Percentiles rank a stretch among this genome's conserved stretches.
Conservation (phyloP, 2,113 vertebrate species). For the Microtus pennsylvanicus region DNA sequence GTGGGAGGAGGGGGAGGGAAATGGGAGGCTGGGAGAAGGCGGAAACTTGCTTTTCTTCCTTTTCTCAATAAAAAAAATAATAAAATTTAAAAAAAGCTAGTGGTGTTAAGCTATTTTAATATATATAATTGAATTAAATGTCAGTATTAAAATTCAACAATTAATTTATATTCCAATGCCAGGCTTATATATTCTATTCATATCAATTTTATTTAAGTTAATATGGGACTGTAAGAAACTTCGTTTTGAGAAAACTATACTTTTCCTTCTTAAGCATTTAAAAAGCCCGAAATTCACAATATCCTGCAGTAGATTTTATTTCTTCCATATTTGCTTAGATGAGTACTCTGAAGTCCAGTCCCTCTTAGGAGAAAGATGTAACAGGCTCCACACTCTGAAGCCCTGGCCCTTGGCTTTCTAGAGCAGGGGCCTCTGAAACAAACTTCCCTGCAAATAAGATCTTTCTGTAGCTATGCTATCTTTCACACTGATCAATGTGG, state of each 20-base stretch:
- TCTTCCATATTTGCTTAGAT: neutral
- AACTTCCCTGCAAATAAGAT: neutral
- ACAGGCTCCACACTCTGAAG: no score
- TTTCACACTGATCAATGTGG: neutral
- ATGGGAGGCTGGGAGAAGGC: no score
- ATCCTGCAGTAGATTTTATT: neutral
- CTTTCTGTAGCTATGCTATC: neutral
- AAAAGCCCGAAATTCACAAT: neutral
- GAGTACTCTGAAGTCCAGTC: neutral
- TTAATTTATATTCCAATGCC: neutral
- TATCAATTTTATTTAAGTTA: slow-evolving; percentile 33
- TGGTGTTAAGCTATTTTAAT: neutral
- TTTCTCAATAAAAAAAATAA: no score
- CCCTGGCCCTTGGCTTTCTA: neutral
- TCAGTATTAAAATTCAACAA: neutral
- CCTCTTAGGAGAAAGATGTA: neutral
- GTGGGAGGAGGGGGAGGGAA: no score
- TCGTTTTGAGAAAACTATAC: neutral
- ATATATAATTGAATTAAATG: neutral
- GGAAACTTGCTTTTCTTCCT: no score
- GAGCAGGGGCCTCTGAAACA: neutral
- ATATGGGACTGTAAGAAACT: slow-evolving; percentile 12
- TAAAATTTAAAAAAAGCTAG: neutral
- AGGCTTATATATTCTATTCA: neutral
- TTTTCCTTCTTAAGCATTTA: neutral